Base-by-base conservation (phyloP, 1,140 invertebrate species). In the Dendroctonus ponderosae region DNA sequence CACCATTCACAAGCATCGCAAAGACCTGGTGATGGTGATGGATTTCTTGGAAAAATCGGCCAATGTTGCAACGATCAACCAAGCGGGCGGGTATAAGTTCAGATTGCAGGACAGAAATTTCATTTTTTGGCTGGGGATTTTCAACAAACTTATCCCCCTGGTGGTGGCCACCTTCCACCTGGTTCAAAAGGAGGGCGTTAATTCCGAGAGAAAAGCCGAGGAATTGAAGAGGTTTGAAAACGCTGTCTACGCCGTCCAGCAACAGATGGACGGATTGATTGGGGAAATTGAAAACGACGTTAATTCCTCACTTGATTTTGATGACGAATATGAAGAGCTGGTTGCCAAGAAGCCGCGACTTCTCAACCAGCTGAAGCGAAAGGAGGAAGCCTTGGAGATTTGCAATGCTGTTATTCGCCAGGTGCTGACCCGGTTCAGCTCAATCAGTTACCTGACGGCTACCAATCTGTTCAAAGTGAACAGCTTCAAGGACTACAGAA, bases 61-160 rank as follows among this genome's bases (percentile, higher is more conserved):
- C n/a, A 57, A 50, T 38, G 38, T 66, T 49, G 46, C 44, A 38
- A 66, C 38, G 38, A 42, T 64, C 26, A 66, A 66, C 43, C 57
- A 70, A 62, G 65, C 68, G 14, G 57, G 63, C 9, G 62, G 50
- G 6, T 67, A 62, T 42, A 62, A 56, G 46, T 44, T 68, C 43
- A 44, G 54, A 56, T 43, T 70, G 39, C 48, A 70, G 43, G 61
- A 68, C 37, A 60, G 61, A 52, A 26, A 70, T 41, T 68, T 68
- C 48, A 70, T 59, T 14, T 67, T 64, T 67, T 68, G 65, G 70
- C 56, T 72, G 15, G 54, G 53, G 6, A 49, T 64, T 46, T 68
- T 72, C 48, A 57, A 66, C 44, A 49, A 66, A 56, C 62, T 72
- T 39, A 69, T 72, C 48, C 71, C 69, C 6, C 63, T 69, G 11